Conservation (phyloP, 2,888 invertebrate species). For the Eupsilia transversa region DNA sequence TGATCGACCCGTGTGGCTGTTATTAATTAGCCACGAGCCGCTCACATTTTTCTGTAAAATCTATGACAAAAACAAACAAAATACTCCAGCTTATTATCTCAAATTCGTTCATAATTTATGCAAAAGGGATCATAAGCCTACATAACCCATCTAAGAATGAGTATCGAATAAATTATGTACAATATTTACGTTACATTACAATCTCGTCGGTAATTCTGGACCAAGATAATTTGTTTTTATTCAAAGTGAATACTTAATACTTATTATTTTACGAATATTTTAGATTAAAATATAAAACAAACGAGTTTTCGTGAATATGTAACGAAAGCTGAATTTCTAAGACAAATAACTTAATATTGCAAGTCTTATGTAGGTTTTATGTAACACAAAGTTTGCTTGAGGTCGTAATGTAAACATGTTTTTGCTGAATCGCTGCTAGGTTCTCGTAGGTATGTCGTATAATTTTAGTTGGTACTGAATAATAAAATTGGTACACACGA, state of each 20-base stretch:
- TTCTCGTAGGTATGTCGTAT: slow-evolving; percentile 43
- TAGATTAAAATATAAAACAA: neutral
- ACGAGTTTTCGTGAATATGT: slow-evolving; percentile 10
- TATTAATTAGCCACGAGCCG: no score
- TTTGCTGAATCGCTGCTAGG: slow-evolving; percentile 41
- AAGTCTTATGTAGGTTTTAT: slow-evolving; percentile 16
- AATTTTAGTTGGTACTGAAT: slow-evolving; percentile 33
- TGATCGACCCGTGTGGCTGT: no score
- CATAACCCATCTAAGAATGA: slow-evolving; percentile 29
- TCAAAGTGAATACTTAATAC: slow-evolving; percentile 35
- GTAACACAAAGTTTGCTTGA: slow-evolving; percentile 30
- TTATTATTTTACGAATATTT: slow-evolving; percentile 34
- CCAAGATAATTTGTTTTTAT: slow-evolving; percentile 34
- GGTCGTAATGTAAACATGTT: slow-evolving; percentile 65
- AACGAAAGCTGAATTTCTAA: slow-evolving; percentile 4
- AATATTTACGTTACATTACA: slow-evolving; percentile 43
- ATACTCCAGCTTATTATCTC: slow-evolving; percentile 10
- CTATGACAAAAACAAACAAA: slow-evolving; percentile 10
- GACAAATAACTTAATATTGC: slow-evolving; percentile 34
- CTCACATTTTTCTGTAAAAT: neutral
- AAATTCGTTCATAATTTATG: slow-evolving; percentile 32
- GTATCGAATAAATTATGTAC: slow-evolving; percentile 27
- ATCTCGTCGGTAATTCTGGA: slow-evolving; percentile 30
- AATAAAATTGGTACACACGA: slow-evolving; percentile 37
- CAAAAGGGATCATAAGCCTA: slow-evolving; percentile 25